Evolutionary conservation across 2,888 invertebrate species (phyloP).

Genomic region (Resseliella maxima): DNA sequence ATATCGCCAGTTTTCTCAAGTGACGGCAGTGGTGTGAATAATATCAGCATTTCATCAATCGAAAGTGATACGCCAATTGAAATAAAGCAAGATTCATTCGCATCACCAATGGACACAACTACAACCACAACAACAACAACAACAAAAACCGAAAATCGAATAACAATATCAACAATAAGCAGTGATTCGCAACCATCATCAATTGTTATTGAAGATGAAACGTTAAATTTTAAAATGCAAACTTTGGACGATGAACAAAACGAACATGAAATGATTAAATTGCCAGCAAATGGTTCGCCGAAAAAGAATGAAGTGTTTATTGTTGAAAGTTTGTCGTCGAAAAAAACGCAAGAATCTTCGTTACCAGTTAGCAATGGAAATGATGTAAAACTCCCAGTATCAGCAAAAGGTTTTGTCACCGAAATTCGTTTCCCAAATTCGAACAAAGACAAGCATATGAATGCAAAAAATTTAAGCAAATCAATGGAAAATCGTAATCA

Average conservation of each 20-base stretch:
- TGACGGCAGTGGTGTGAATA: conserved; percentile 58
- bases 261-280: background rate
- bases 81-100: conserved; percentile 23
- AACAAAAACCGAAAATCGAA: conserved; percentile 60
- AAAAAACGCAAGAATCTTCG: background rate
- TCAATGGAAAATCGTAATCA: conserved; percentile 10
- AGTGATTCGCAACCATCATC: conserved; percentile 65
- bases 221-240: conserved; percentile 61
- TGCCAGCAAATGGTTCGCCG: background rate
- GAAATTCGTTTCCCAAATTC: conserved; percentile 57
- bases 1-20: conserved; percentile 59
- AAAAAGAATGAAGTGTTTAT: conserved; percentile 57
- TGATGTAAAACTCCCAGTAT: conserved; percentile 10
- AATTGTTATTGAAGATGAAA: conserved; percentile 63
- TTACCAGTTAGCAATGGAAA: conserved; percentile 10
- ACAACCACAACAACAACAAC: conserved; percentile 50
- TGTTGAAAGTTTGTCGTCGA: conserved; percentile 57
- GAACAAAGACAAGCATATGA: conserved; percentile 40
- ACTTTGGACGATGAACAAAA: conserved; percentile 57
- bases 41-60: conserved; percentile 59
- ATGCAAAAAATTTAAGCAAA: conserved; percentile 37
- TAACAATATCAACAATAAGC: conserved; percentile 68
- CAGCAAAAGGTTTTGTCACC: conserved; percentile 58
- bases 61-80: conserved; percentile 57
- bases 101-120: conserved; percentile 13